These are phyloP conservation scores for Drosophila algonquin DNA, from an alignment of 2,888 invertebrate genomes.

Conservation along the genomic window DNA sequence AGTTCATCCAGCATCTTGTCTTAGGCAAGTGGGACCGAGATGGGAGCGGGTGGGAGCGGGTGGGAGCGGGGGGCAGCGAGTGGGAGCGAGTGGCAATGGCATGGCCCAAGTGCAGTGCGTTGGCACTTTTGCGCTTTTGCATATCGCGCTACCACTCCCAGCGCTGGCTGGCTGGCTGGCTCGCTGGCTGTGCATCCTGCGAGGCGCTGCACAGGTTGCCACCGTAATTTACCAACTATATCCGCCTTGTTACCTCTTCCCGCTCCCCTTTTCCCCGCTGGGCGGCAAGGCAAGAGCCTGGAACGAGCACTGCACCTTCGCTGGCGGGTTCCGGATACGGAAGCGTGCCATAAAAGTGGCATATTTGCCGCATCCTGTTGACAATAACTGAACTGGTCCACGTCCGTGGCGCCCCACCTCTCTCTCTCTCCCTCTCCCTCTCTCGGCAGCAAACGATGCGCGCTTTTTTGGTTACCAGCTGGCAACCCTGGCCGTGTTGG, in stretches of 20 bases:
- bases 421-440: background rate
- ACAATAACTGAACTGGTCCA: conserved; percentile 75
- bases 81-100: background rate
- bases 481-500: background rate
- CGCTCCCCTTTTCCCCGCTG: conserved; percentile 1
- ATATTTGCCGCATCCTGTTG: conserved; percentile 80
- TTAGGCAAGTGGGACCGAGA: conserved; percentile 12
- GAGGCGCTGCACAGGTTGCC: conserved; percentile 66
- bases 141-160: conserved; percentile 17
- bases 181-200: conserved; percentile 27
- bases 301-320: conserved; percentile 12
- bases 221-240: conserved; percentile 76
- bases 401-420: conserved; percentile 21
- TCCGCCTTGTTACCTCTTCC: conserved; percentile 68
- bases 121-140: conserved; percentile 57
- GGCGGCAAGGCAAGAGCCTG: background rate
- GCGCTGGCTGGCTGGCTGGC: background rate
- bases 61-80: background rate
- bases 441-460: conserved; percentile 41
- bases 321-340: conserved; percentile 59
- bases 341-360: conserved; percentile 74
- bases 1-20: conserved; percentile 10
- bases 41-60: background rate
- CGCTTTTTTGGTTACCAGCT: conserved; percentile 11
- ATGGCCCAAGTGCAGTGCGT: conserved; percentile 43